Evolutionary conservation across 2,797 vertebrate species (phyloP), one percentile per base, ranked within the genome.

Genomic region (Myoxocephalus aenaeus): DNA sequence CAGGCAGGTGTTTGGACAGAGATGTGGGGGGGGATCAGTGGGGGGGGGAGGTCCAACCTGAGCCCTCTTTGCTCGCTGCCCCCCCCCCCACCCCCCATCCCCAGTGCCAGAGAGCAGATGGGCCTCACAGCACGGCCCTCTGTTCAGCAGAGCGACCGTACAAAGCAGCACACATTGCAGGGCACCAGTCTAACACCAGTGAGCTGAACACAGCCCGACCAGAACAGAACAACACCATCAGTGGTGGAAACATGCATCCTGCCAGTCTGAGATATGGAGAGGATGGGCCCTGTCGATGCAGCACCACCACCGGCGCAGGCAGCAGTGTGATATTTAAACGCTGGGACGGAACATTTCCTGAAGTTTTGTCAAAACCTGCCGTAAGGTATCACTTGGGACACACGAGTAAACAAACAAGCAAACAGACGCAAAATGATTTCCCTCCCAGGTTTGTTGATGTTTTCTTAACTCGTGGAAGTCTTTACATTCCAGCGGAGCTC

Each of bases 101-200:
- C 53, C 65, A 22, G 73, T 69, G 70, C 77, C 70, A 75, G 62
- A 66, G 90, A 92, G 84, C 94, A 95, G 91, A 94, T 91, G 92
- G 93, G 82, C 87, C 65, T 89, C 91, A 74, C 91, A 91, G 89
- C 88, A 81, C 9, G 79, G 5, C 79, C 40, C 88, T 92, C 83
- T 87, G 86, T 87, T 87, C 87, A 82, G 40, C 83, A 82, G 75
- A 68, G 84, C 78, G 15, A 63, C 76, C 64, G 72, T 78, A 85
- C 87, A 81, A 76, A 85, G 76, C 81, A 66, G 40, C 86, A 76
- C 68, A 80, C 77, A 71, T 75, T 74, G 72, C 86, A 72, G 75
- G 75, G 82, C 79, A 46, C 73, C 61, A 51, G 80, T 85, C 63
- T 73, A 81, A 87, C 87, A 84, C 87, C 87, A 85, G 78, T n/a